Conservation (phyloP, 2,113 vertebrate genomes). For the Apus apus region DNA sequence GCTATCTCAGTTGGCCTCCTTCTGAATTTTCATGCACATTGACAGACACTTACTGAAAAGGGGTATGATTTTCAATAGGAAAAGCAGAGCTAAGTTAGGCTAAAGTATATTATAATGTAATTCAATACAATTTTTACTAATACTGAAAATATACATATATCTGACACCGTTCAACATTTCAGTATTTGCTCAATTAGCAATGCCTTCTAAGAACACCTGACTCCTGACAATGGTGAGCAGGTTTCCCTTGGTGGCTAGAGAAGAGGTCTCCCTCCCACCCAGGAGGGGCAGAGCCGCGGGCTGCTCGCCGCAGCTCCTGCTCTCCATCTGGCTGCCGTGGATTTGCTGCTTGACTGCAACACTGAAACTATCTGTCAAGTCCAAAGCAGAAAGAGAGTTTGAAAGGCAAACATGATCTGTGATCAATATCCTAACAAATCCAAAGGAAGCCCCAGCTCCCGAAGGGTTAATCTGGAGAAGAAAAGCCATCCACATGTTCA, state of each 20-base stretch:
- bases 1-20: conserved; percentile 17
- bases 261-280: neutral
- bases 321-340: conserved; percentile 20
- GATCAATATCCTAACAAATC: conserved; percentile 88
- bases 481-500: conserved; percentile 81
- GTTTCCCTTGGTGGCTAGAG: neutral
- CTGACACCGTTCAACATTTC: neutral
- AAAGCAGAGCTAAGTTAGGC: conserved; percentile 11
- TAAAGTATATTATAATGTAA: conserved; percentile 6
- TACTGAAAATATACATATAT: neutral
- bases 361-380: conserved; percentile 73
- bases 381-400: conserved; percentile 72
- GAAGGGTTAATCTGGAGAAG: conserved; percentile 85
- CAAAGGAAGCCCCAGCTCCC: conserved; percentile 82
- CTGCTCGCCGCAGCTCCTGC: conserved; percentile 20
- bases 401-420: conserved; percentile 80
- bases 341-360: conserved; percentile 68
- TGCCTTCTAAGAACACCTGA: neutral
- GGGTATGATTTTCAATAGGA: neutral
- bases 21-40: neutral
- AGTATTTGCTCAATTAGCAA: neutral
- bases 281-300: neutral
- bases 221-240: neutral
- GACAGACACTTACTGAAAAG: neutral
- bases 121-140: neutral